phyloP scores from a whole-genome alignment of 2,797 vertebrate genomes.

The Phrynocephalus guinanensis region DNA sequence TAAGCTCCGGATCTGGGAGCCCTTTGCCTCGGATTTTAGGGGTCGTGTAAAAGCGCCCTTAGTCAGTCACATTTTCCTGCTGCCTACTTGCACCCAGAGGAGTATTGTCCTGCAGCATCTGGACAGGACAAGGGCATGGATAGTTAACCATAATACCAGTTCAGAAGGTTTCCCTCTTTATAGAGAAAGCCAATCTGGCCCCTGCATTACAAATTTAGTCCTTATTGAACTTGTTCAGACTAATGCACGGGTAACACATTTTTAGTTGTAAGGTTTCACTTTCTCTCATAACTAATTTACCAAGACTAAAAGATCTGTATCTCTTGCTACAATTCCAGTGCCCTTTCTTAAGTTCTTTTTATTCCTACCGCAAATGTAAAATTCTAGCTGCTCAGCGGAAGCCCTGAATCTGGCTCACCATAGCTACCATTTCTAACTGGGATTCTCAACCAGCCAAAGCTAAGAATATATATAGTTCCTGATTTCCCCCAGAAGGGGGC shows the following conservation, averaged over 20 bases:
- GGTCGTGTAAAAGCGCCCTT: too few species aligned
- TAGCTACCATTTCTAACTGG: neutral
- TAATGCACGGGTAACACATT: neutral
- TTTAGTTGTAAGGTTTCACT: neutral
- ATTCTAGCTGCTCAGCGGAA: neutral
- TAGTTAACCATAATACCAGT: too few species aligned
- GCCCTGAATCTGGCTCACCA: neutral
- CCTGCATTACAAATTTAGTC: neutral
- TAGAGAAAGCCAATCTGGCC: neutral
- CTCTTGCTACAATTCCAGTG: neutral
- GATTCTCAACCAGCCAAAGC: neutral
- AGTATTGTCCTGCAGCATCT: neutral
- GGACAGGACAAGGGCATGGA: neutral
- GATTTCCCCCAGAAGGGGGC: constrained; percentile 5
- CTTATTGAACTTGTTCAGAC: neutral
- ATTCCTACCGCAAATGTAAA: neutral
- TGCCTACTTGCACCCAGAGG: too few species aligned
- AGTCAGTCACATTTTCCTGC: too few species aligned
- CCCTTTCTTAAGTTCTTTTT: neutral
- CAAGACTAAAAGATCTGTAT: too few species aligned
- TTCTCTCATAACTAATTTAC: neutral
- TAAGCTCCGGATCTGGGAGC: too few species aligned
- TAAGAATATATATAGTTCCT: too few species aligned
- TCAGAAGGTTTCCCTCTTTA: too few species aligned
- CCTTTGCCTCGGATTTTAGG: too few species aligned